Evolutionary conservation across 2,797 vertebrate genomes (phyloP).

Genomic region (Parauchenoglanis punctatus): DNA sequence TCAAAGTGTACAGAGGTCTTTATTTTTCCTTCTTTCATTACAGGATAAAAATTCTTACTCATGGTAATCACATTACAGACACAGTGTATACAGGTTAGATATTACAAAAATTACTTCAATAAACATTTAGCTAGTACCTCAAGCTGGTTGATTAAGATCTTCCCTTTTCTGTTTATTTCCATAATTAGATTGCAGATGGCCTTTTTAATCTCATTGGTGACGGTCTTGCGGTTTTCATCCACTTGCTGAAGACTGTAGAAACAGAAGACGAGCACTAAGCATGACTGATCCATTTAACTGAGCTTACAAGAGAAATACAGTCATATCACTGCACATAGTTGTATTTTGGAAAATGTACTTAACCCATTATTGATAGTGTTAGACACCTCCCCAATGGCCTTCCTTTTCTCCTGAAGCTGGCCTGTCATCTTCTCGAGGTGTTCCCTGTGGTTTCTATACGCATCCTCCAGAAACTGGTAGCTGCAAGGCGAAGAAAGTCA

Average conservation of each 20-base stretch:
- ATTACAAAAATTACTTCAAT: neutral
- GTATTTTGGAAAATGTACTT: neutral
- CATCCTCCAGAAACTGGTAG: conserved; percentile 98
- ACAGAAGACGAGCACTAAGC: neutral
- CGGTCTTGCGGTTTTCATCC: conserved; percentile 93
- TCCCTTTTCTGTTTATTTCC: conserved; percentile 98
- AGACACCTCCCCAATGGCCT: conserved; percentile 91
- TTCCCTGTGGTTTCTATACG: conserved; percentile 95
- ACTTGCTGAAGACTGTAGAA: conserved; percentile 90
- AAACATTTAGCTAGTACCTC: conserved; percentile 77
- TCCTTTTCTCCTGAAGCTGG: conserved; percentile 95
- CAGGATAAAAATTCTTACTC: neutral
- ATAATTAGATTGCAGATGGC: conserved; percentile 96
- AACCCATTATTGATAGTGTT: conserved; percentile 92
- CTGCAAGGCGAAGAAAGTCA: conserved; percentile 56
- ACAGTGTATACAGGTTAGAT: neutral
- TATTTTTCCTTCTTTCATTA: neutral
- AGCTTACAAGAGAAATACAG: neutral
- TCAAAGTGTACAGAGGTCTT: neutral
- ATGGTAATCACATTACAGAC: neutral
- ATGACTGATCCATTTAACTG: neutral
- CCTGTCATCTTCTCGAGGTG: conserved; percentile 93
- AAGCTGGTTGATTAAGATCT: conserved; percentile 92
- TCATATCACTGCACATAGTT: neutral
- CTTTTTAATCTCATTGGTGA: conserved; percentile 97